phyloP scores from a whole-genome alignment of 1,140 invertebrate species.

The Cryptotermes secundus region DNA sequence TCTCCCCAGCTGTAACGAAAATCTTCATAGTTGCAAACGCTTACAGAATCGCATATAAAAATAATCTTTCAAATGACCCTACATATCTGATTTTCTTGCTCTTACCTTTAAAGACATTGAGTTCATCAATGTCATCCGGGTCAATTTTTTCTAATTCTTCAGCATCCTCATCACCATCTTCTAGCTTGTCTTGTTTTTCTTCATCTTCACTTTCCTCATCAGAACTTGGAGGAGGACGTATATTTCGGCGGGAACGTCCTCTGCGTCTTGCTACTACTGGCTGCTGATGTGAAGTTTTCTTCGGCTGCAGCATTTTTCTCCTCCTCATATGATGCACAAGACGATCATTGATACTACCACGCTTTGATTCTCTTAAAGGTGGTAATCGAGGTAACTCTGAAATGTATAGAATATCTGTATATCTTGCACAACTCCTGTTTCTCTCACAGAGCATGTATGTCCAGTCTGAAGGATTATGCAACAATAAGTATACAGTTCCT shows the following conservation, averaged over 20 bases:
- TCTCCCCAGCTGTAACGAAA: no score
- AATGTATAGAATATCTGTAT: neutral
- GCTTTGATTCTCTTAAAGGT: neutral
- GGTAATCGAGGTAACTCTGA: neutral
- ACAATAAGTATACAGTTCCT: no score
- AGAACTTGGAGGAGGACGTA: neutral
- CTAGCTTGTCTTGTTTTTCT: slow-evolving; percentile 23
- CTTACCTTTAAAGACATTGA: slow-evolving; percentile 9
- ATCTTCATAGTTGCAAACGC: no score
- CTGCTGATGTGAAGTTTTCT: neutral
- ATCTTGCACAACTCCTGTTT: no score
- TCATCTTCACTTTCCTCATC: slow-evolving; percentile 15
- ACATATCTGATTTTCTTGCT: no score
- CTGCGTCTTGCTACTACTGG: neutral
- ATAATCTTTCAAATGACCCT: no score
- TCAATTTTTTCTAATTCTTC: slow-evolving; percentile 20
- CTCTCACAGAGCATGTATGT: no score
- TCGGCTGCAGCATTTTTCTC: slow-evolving; percentile 22
- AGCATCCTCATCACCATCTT: slow-evolving; percentile 40
- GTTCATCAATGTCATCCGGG: slow-evolving; percentile 17
- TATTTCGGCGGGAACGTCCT: neutral
- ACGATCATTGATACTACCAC: neutral
- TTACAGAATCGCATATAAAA: no score
- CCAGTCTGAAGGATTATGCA: no score
- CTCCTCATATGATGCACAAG: neutral